Conservation (phyloP, 2,797 vertebrate species). For the Lithobates pipiens region DNA sequence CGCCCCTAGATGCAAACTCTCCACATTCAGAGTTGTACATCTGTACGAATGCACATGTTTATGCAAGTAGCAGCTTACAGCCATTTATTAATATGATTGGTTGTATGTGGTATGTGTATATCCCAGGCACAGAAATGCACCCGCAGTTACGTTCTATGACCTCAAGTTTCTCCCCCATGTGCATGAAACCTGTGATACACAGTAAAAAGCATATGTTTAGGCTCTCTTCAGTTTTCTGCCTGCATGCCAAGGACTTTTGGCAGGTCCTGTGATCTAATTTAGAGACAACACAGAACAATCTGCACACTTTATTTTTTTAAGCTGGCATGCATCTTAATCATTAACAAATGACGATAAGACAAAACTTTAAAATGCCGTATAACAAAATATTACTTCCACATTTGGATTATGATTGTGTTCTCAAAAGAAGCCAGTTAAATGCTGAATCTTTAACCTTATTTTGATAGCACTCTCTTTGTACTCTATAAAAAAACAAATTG, state of each 20-base stretch:
- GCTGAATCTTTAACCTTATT: conserved; percentile 6
- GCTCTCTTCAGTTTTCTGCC: not conserved
- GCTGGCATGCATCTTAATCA: not conserved
- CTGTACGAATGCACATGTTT: no score
- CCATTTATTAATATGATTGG: no score
- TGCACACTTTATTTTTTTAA: not conserved
- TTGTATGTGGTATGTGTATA: no score
- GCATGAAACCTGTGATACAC: not conserved
- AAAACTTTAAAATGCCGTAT: not conserved
- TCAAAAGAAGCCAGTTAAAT: not conserved
- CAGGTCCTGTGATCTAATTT: not conserved
- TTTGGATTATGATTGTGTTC: not conserved
- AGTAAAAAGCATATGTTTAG: not conserved
- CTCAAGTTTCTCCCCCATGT: no score
- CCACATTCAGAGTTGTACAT: no score
- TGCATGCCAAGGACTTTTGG: not conserved
- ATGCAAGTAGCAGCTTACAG: no score
- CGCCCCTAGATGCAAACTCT: no score
- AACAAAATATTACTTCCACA: not conserved
- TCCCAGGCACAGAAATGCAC: no score
- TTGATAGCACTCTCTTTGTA: not conserved
- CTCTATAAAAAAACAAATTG: not conserved
- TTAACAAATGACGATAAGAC: not conserved
- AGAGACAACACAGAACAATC: not conserved
- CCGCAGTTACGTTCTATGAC: no score